These are phyloP conservation scores for Agonopterix subpropinquella DNA, from an alignment of 2,888 invertebrate species.

Conservation along the genomic window DNA sequence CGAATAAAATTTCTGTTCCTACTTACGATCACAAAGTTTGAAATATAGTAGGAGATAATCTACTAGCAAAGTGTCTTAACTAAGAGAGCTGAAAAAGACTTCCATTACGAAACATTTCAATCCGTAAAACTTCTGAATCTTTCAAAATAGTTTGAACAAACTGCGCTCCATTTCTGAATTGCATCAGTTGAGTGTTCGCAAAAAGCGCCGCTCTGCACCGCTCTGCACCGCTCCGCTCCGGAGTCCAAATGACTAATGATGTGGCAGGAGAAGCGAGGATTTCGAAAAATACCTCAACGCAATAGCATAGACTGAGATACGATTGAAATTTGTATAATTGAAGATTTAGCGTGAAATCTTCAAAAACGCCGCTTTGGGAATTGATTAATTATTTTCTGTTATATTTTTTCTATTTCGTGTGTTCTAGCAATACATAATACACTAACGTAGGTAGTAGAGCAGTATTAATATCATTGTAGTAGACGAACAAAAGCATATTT, in stretches of 20 bases:
- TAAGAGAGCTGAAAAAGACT: no score
- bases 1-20: no score
- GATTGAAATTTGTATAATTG: slow-evolving; percentile 52
- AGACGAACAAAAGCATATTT: no score
- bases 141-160: slow-evolving; percentile 20
- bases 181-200: slow-evolving; percentile 42
- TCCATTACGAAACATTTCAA: no score
- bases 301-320: slow-evolving; percentile 44
- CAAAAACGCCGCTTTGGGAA: slow-evolving; percentile 25
- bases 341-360: slow-evolving; percentile 22
- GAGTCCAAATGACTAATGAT: slow-evolving; percentile 55
- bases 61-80: no score
- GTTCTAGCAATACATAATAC: no score
- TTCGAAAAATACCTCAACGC: slow-evolving; percentile 53
- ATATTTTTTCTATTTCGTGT: no score
- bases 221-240: slow-evolving; percentile 30
- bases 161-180: slow-evolving; percentile 31
- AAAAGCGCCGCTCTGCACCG: slow-evolving; percentile 48
- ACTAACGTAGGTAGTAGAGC: no score
- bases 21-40: no score
- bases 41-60: no score
- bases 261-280: slow-evolving; percentile 34
- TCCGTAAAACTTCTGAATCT: slow-evolving; percentile 1
- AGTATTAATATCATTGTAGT: no score
- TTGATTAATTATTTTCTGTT: background rate